Evolutionary conservation across 1,140 invertebrate genomes (phyloP), one percentile per base, ranked within the genome.

Genomic region (Ceratina australensis): DNA sequence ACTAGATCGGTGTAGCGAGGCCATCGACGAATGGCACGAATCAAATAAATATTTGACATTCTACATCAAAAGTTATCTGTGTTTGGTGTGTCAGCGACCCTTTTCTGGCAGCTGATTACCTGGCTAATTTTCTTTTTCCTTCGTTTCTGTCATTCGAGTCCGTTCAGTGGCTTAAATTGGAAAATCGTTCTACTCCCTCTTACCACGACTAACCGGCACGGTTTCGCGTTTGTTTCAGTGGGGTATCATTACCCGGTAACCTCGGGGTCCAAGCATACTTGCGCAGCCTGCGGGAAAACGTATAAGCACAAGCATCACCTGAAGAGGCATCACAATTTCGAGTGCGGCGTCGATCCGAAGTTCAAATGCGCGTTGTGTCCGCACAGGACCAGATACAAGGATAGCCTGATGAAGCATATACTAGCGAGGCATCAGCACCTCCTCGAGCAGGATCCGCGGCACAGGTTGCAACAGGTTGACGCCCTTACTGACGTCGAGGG

Each of bases 271-370:
- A 86, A 83, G 26, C 89, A 91, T 47, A 85, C 87, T 0, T 94
- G 93, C 73, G 72, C 72, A 0, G 90, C 90, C 67, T 94, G 94
- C 79, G 91, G 91, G 4, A 92, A 93, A 71, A 90, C 91, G 10
- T 94, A 94, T 86, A 94, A 94, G 69, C 92, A 93, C 56, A 93
- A 92, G 74, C 89, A 92, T 20, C 92, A 90, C 22, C 63, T 92
- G 72, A 92, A 91, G 72, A 90, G 92, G 20, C 94, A 95, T 80
- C 89, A 93, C 78, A 92, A 93, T 50, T 94, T 93, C 74, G 94
- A 94, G 81, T 94, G 94, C 78, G 94, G 94, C n/a, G 89, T 93
- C 20, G 92, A 93, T 78, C 93, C 93, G 1, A 92, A 93, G 82
- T 94, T 94, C 83, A 88, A 89, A 33, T 94, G 94, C 77, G 90